Base-by-base conservation (phyloP, 2,888 invertebrate genomes). In the Scrobipalpa atriplicella region DNA sequence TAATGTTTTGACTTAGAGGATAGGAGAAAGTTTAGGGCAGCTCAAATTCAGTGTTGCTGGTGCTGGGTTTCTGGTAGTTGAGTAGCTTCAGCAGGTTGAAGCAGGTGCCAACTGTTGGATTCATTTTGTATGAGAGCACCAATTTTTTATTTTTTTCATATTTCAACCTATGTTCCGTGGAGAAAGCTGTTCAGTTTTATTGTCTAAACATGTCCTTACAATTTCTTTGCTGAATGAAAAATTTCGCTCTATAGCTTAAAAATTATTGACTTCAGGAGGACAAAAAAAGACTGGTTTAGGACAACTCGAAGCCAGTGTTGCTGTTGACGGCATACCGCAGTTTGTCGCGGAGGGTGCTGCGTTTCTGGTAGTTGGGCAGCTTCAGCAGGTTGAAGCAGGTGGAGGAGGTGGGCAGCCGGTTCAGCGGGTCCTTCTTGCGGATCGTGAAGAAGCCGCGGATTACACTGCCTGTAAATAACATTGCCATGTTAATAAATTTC, bases 381-480 rank as follows among this genome's bases (percentile, higher is more conserved):
- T 99, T 99, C 60, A 99, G 94, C 52, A 99, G 94, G 92, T 99
- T 99, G 91, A 99, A 99, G 84, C 99, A 99, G 0, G 99, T 99
- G 0, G 99, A 99, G 0, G 99, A 99, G 0, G 99, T 99, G n/a
- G 99, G 99, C 56, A 99, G 94, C 43, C 99, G 95, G 83, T 98
- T 97, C 64, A 98, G 95, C 0, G 98, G 98, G 84, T 98, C 98
- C 82, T 97, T 97, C 83, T 98, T 98, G 63, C 98, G 94, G 78
- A 99, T 98, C 11, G 99, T 99, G 85, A 99, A 98, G 89, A 99
- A 99, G 18, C 99, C 99, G 68, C 99, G 95, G 70, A 99, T 97
- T 0, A 99, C 99, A 84, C 98, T 98, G 18, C 98, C 99, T 94
- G 58, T 39, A 21, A 56, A 54, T 2, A 7, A 18, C n/a, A n/a